Evolutionary conservation across 2,888 invertebrate species (phyloP).

Genomic region (Agrochola lychnidis): DNA sequence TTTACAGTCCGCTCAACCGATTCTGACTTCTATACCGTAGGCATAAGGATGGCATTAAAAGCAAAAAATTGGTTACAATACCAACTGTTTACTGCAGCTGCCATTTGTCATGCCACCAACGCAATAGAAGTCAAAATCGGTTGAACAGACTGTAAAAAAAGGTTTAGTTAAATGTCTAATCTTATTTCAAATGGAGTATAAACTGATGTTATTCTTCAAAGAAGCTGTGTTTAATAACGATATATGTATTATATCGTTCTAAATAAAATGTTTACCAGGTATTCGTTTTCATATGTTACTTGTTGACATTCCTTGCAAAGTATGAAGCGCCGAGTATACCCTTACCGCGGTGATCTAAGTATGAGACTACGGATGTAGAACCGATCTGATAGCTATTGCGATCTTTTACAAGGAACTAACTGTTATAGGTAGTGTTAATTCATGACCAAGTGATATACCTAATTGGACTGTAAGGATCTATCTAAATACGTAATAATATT

Average conservation of each 20-base stretch:
- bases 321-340: constrained; percentile 24
- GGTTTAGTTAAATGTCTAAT: too few species aligned
- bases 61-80: too few species aligned
- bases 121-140: too few species aligned
- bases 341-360: constrained; percentile 9
- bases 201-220: constrained; percentile 26
- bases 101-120: too few species aligned
- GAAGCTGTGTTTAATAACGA: constrained; percentile 26
- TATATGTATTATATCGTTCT: constrained; percentile 24
- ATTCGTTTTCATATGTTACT: constrained; percentile 53
- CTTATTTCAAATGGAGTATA: too few species aligned
- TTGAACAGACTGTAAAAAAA: too few species aligned
- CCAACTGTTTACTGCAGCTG: too few species aligned
- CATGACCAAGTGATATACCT: constrained; percentile 64
- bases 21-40: too few species aligned
- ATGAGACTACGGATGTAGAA: constrained; percentile 17
- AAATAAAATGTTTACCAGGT: constrained; percentile 39
- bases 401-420: constrained; percentile 48
- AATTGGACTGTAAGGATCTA: constrained; percentile 57
- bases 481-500: constrained; percentile 55
- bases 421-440: constrained; percentile 56
- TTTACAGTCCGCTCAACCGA: too few species aligned
- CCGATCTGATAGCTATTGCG: constrained; percentile 40
- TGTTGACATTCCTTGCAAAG: constrained; percentile 38
- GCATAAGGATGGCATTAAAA: too few species aligned